Base-by-base conservation (phyloP, 1,140 invertebrate species). In the Steinernema feltiae region DNA sequence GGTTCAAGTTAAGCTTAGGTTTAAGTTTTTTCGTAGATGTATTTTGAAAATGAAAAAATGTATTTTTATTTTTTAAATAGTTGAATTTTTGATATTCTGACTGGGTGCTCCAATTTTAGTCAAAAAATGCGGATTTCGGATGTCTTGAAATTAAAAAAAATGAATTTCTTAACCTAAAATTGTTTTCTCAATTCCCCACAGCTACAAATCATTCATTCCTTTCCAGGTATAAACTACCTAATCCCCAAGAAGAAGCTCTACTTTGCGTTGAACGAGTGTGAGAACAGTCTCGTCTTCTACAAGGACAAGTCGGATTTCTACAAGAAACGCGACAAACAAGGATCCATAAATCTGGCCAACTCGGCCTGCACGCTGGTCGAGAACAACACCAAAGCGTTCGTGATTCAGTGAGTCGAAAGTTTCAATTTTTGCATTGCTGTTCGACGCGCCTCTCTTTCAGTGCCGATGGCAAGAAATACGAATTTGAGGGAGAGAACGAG, bases 271-370 rank as follows among this genome's bases (percentile, higher is more conserved):
- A 63, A 63, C 53, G 53, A 63, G 24, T 63, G 53, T 21, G 53
- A 63, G 53, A 63, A 63, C 53, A 63, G 53, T 63, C 53, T 63
- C 53, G 53, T 63, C 53, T 63, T n/a, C 53, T 63, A 63, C 53
- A 63, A 63, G 53, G 53, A 63, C 53, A 63, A 63, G 24, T 12
- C 53, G 53, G 53, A 63, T 27, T 63, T 63, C 53, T 15, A 27
- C 53, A 7, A 21, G 24, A 63, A 63, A 27, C 12, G 24, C 2
- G 53, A 63, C 24, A 63, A 63, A 27, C 53, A 63, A 27, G 53
- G 53, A 7, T 63, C 53, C 12, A 63, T 63, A 7, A n/a, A 15
- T 3, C 53, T 63, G 15, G 53, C 24, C 2, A 63, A 63, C 24
- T 63, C 53, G 15, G 53, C 53, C 15, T 63, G 53, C 53, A 63